Evolutionary conservation across 2,888 invertebrate species (phyloP), one percentile per base, ranked within the genome.

Genomic region (Helleia helle): DNA sequence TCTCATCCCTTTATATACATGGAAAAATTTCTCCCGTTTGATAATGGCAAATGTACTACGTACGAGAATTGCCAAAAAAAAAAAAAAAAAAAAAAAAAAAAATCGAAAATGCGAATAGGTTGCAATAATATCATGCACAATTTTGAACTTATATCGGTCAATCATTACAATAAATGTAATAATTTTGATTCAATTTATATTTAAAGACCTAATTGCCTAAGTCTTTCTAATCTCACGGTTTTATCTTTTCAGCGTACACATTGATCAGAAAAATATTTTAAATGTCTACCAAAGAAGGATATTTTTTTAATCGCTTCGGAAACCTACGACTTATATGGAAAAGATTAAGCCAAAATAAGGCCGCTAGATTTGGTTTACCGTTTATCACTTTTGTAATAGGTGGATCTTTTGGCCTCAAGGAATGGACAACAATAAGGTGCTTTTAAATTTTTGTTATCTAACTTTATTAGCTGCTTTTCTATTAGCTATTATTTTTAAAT

Each of bases 381-480:
- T 93, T 94, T 65, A 58, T 94, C 13, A 45, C 91, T 37, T 84
- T 93, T 46, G 74, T 94, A 12, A 71, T 94, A 40, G 93, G 92
- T 27, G 94, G 93, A 38, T 93, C 94, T 0, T 91, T 93, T 69
- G 92, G 89, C 3, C 68, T 95, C 18, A 86, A 85, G 54, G 89
- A 93, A 74, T 94, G 94, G 79, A 86, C 93, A 3, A 85, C 88
- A 63, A 64, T 94, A 49, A 89, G 91, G 92, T 93, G 34, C 3
- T 18, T 26, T 22, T 12, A 17, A 17, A 22, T 31, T 11, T 18
- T 7, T 12, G 9, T 12, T 34, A 18, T 22, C 2, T 12, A 12
- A 12, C 18, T 12, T n/a, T 9, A 17, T n/a, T 15, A 11, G 31
- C 1, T 6, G 11, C 9, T 3, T 18, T 7, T 9, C 17, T 31